Evolutionary conservation across 2,113 vertebrate genomes (phyloP), one percentile per base, ranked within the genome.

Genomic region (Coturnix japonica): DNA sequence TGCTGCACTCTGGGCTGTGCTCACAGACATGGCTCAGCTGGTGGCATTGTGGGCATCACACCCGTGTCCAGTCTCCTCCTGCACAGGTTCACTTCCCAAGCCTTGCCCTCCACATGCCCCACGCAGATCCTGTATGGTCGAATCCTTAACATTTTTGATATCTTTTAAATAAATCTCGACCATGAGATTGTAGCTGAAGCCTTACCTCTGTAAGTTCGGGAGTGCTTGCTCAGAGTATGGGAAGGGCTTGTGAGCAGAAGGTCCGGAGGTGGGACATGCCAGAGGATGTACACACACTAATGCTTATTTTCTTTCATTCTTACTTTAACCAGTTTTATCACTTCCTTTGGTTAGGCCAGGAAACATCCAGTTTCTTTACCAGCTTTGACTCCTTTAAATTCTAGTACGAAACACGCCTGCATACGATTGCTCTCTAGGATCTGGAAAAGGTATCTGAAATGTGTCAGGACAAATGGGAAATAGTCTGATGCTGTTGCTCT

Each of bases 161-260:
- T 79, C 85, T 53, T 31, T 71, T 61, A 21, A 59, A 39, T 10
- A 44, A 71, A 64, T 70, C 65, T 93, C 81, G 49, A 9, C 21
- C 30, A 4, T 59, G 90, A 94, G 93, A 88, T 94, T 94, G 35
- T 56, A 91, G 89, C 93, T 94, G 94, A 91, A 94, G 84, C 91
- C 91, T 93, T 90, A 87, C 81, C 86, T 70, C 63, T 93, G 61
- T 57, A 47, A 76, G 59, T 63, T 79, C 35, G 63, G 83, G 89
- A 95, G 91, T 87, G 84, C 89, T 92, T 93, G 84, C 91, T 85
- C 81, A 54, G 91, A 90, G 67, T 16, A 60, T 35, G 51, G 89
- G 70, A 81, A 39, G 74, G 95, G 81, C 93, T 84, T 78, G 85
- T 60, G 66, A 91, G 72, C 75, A 80, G 91, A 94, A 37, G 0